A percentile compares a stretch with the other conserved stretches of the same genome.
Evolutionary conservation across 1,140 invertebrate species (phyloP).

Genomic region (Bombus vancouverensis): DNA sequence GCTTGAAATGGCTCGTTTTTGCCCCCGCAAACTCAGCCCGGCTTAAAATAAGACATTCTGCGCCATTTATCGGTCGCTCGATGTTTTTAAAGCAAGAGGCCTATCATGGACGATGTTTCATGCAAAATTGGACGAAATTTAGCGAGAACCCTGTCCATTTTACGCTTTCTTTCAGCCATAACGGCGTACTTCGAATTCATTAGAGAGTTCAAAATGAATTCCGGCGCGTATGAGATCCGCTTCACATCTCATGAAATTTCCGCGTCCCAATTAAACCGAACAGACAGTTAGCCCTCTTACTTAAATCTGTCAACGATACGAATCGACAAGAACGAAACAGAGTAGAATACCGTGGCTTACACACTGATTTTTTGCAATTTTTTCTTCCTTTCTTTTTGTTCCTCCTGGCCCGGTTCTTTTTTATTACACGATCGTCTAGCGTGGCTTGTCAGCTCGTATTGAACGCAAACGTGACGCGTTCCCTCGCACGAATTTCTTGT

Average conservation of each 20-base stretch:
- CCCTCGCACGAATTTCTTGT: constrained; percentile 31
- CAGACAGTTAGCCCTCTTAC: constrained; percentile 54
- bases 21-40: neutral
- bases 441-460: constrained; percentile 18
- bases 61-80: constrained; percentile 32
- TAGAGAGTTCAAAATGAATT: constrained; percentile 54
- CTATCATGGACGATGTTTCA: too few species aligned
- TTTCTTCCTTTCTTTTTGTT: neutral
- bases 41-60: constrained; percentile 47
- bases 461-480: constrained; percentile 8
- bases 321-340: constrained; percentile 56
- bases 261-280: constrained; percentile 60
- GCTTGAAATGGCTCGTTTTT: neutral
- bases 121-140: constrained; percentile 33
- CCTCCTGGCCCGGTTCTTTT: neutral
- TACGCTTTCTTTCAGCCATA: constrained; percentile 23
- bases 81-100: constrained; percentile 1
- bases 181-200: constrained; percentile 58
- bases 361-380: neutral
- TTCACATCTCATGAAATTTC: constrained; percentile 40
- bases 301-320: constrained; percentile 68
- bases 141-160: constrained; percentile 15
- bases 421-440: constrained; percentile 7
- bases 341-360: neutral
- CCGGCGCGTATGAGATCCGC: constrained; percentile 1